Conservation (phyloP, 2,797 vertebrate species). For the Scleropages formosus region DNA sequence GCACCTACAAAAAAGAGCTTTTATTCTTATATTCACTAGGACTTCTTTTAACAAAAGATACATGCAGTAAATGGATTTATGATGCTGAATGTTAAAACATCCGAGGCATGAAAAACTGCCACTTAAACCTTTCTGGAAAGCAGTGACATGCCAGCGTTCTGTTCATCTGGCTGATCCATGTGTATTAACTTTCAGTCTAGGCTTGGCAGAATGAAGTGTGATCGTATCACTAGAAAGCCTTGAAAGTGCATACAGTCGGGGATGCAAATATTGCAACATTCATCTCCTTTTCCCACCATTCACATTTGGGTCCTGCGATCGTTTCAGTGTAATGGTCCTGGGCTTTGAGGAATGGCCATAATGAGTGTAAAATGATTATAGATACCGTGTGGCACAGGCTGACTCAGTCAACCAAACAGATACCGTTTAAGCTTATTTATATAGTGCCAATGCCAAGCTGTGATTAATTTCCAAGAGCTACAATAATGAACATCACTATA, state of each 20-base stretch:
- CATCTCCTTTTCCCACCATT: background rate
- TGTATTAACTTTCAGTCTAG: background rate
- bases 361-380: background rate
- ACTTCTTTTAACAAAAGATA: background rate
- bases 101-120: slow-evolving; percentile 17
- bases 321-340: background rate
- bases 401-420: background rate
- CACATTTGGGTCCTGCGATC: background rate
- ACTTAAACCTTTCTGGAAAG: background rate
- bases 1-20: no score
- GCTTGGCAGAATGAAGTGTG: background rate
- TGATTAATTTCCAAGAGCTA: no score
- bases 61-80: slow-evolving; percentile 27
- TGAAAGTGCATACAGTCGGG: background rate
- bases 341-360: background rate
- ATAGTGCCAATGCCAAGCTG: background rate
- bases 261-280: background rate
- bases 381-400: slow-evolving; percentile 2
- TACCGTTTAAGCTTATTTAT: slow-evolving; percentile 21
- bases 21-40: no score
- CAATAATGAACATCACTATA: no score
- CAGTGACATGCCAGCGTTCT: background rate
- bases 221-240: background rate
- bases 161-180: slow-evolving; percentile 5
- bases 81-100: slow-evolving; percentile 30